phyloP scores from a whole-genome alignment of 1,140 invertebrate genomes.

The Mizuhopecten yessoensis region DNA sequence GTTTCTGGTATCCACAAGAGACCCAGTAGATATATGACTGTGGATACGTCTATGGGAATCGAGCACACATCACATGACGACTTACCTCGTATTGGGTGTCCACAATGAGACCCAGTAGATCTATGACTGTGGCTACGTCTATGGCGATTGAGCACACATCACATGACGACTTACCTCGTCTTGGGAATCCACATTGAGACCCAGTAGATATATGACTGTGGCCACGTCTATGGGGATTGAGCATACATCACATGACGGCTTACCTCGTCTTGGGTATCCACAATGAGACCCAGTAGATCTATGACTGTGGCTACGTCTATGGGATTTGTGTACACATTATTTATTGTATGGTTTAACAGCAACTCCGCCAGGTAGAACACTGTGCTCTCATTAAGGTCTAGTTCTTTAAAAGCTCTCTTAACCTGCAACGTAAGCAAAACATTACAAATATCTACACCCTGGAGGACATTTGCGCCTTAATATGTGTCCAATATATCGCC shows the following conservation, averaged over 20 bases:
- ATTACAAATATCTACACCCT: not conserved
- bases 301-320: conserved; percentile 82
- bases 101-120: conserved; percentile 76
- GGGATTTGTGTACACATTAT: conserved; percentile 77
- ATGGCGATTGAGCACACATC: conserved; percentile 78
- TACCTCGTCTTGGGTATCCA: conserved; percentile 80
- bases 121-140: conserved; percentile 81
- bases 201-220: no score
- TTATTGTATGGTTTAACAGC: conserved; percentile 76
- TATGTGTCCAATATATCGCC: not conserved
- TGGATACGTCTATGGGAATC: no score
- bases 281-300: conserved; percentile 75
- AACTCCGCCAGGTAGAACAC: conserved; percentile 74
- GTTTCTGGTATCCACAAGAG: no score
- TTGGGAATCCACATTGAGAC: no score
- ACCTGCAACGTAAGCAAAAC: not conserved
- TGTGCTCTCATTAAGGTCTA: conserved; percentile 69
- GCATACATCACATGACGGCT: conserved; percentile 10
- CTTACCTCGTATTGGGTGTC: conserved; percentile 79
- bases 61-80: not conserved
- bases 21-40: no score
- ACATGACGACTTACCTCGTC: no score
- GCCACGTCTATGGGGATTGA: no score
- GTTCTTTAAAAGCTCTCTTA: conserved; percentile 43
- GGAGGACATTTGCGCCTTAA: not conserved